Base-by-base conservation (phyloP, 2,888 invertebrate genomes). In the Archips xylosteana region DNA sequence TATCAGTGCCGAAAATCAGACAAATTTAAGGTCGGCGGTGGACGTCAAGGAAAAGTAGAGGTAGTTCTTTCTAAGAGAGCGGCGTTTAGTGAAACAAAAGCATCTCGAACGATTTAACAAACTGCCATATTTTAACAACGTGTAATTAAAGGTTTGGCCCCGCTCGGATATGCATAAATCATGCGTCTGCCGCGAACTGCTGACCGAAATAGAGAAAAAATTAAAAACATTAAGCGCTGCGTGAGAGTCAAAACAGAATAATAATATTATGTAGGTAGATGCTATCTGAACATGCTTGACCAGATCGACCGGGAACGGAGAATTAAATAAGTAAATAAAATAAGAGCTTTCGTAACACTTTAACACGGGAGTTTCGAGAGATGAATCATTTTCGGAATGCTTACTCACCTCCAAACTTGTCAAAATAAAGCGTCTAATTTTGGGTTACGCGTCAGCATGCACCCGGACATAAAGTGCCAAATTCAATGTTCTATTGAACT, bases 121-220 rank as follows among this genome's bases (percentile, higher is more conserved):
- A 94, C 94, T 94, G 94, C 92, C 94, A 94, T 94, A 94, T 94
- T 93, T 94, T 94, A 94, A 94, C 94, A 94, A 94, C 94, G 87
- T 93, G 91, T 94, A 94, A 94, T 94, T 94, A 94, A 94, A 94
- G 94, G 94, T 93, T 92, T 91, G 92, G 92, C 89, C 87, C 89
- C 89, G 88, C 88, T 92, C 90, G 92, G 87, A 93, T 93, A 92
- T 94, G 94, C 94, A 94, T 94, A 94, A 94, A 94, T 94, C 94
- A 94, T 92, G 87, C 87, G 88, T 89, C 90, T 89, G 92, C 93
- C 85, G 92, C 92, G 88, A 94, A 92, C 94, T 92, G 90, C 91
- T 90, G 92, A 88, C 92, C 93, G 92, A 94, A 94, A 94, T 94
- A 94, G 94, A 94, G 92, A 94, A 94, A 94, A 94, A 94, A 94